phyloP scores from a whole-genome alignment of 2,888 invertebrate species.

The Apotomis capreana region DNA sequence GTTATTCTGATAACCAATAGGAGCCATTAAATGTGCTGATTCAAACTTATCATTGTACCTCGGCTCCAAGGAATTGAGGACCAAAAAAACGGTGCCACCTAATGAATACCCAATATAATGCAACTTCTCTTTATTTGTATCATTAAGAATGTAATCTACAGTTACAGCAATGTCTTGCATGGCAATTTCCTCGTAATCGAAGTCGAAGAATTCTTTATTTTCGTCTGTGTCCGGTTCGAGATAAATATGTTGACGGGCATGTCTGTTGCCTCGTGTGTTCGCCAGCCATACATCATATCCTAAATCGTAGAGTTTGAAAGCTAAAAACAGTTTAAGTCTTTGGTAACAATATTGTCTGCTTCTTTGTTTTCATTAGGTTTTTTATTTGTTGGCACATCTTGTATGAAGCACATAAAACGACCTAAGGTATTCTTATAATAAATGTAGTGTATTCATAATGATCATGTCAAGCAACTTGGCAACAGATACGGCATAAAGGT shows the following conservation, averaged over 20 bases:
- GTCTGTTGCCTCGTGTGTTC: conserved; percentile 90
- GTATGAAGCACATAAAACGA: too few species aligned
- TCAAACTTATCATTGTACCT: conserved; percentile 66
- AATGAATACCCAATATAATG: conserved; percentile 76
- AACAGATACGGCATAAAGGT: background rate
- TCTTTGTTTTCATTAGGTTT: too few species aligned
- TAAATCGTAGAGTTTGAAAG: conserved; percentile 85
- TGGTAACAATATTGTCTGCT: background rate
- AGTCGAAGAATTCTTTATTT: conserved; percentile 65
- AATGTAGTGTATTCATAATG: too few species aligned
- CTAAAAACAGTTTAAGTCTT: conserved; percentile 65
- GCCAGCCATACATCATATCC: conserved; percentile 93
- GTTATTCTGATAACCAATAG: conserved; percentile 62
- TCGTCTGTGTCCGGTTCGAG: conserved; percentile 58
- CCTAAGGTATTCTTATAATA: too few species aligned
- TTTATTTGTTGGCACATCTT: too few species aligned
- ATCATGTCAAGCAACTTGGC: too few species aligned
- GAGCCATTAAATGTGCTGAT: conserved; percentile 68
- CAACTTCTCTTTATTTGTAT: conserved; percentile 57
- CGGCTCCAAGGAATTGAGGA: conserved; percentile 60
- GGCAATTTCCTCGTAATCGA: conserved; percentile 71
- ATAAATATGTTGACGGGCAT: conserved; percentile 83
- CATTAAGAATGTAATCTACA: conserved; percentile 65
- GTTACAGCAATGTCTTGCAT: conserved; percentile 64
- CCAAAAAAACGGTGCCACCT: conserved; percentile 68